Conservation (phyloP, 2,797 vertebrate genomes). For the Myotis vivesi region DNA sequence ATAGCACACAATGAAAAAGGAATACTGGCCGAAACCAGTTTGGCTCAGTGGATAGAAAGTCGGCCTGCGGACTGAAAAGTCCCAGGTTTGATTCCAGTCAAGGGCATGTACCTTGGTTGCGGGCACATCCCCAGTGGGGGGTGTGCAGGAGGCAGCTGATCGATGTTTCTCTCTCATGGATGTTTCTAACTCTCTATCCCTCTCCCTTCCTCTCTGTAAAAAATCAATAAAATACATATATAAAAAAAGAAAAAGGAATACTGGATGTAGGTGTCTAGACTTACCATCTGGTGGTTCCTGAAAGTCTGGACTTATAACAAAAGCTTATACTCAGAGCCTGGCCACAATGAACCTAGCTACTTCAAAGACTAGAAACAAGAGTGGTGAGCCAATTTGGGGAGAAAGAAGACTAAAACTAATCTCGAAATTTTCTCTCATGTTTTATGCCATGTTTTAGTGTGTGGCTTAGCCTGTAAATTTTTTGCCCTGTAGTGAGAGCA, state of each 20-base stretch:
- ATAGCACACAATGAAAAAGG: constrained; percentile 9
- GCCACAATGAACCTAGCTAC: neutral
- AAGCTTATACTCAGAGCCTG: neutral
- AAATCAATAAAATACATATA: too few relatives aligned
- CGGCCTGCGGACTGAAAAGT: too few relatives aligned
- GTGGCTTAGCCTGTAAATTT: neutral
- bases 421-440: neutral
- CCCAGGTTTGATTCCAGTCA: too few relatives aligned
- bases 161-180: too few relatives aligned
- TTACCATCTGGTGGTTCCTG: neutral
- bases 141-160: too few relatives aligned
- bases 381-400: neutral
- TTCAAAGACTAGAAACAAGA: constrained; percentile 34
- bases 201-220: too few relatives aligned
- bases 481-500: neutral
- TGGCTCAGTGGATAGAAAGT: too few relatives aligned
- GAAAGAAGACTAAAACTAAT: neutral
- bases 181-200: too few relatives aligned
- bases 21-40: too few relatives aligned
- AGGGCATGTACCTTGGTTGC: too few relatives aligned
- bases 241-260: neutral
- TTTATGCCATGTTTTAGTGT: neutral
- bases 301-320: neutral
- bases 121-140: too few relatives aligned
- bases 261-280: neutral